Conservation (phyloP, 2,888 invertebrate species). For the Eremobia ochroleuca region DNA sequence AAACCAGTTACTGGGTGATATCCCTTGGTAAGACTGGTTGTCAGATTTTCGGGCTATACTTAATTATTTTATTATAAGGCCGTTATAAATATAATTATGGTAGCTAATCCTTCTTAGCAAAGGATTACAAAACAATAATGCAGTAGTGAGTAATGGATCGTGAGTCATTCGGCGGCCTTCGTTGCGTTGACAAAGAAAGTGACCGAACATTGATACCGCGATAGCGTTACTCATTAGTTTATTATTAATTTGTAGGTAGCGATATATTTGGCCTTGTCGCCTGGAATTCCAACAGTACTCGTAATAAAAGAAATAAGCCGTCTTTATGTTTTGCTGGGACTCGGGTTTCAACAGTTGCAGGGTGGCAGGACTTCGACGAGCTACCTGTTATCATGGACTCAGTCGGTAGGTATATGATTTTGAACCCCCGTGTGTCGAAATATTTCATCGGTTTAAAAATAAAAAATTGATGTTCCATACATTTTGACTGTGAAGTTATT, state of each 20-base stretch:
- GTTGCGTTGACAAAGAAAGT: slow-evolving; percentile 61
- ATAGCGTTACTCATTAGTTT: slow-evolving; percentile 31
- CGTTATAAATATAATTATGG: not conserved
- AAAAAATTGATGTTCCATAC: no score
- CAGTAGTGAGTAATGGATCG: slow-evolving; percentile 21
- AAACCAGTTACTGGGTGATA: no score
- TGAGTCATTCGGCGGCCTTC: slow-evolving; percentile 53
- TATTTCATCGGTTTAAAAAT: no score
- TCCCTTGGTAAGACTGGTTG: no score
- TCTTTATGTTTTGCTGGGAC: not conserved
- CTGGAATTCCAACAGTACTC: slow-evolving; percentile 4
- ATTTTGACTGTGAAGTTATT: no score
- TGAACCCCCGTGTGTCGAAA: no score
- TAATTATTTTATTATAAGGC: no score
- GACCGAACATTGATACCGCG: slow-evolving; percentile 13
- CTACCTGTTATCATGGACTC: no score
- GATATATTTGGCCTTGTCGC: not conserved
- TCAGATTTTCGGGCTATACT: no score
- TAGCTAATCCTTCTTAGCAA: not conserved
- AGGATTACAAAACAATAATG: not conserved
- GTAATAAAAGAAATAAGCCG: not conserved
- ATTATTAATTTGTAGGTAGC: slow-evolving; percentile 26
- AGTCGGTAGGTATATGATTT: no score
- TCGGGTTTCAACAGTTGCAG: not conserved
- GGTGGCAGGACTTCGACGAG: no score